These are phyloP conservation scores for Cheilosia pagana DNA, from an alignment of 2,888 invertebrate genomes.

Conservation along the genomic window DNA sequence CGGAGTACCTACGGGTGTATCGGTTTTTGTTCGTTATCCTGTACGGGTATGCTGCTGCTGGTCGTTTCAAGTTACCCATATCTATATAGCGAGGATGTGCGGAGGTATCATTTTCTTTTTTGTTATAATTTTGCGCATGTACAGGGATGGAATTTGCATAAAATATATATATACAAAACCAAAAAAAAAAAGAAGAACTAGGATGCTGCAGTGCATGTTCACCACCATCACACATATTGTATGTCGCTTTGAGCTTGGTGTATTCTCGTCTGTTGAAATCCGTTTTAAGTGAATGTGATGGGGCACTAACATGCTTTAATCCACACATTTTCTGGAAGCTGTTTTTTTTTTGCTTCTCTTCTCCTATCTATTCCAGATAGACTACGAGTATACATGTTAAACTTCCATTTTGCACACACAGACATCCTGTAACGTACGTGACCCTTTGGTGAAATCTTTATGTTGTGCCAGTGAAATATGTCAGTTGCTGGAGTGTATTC, in stretches of 20 bases:
- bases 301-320: slow-evolving; percentile 69
- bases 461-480: slow-evolving; percentile 62
- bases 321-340: slow-evolving; percentile 50
- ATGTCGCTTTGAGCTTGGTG: slow-evolving; percentile 46
- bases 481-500: slow-evolving; percentile 60
- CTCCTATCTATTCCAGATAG: slow-evolving; percentile 2
- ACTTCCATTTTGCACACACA: slow-evolving; percentile 67
- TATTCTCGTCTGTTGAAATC: slow-evolving; percentile 60
- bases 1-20: slow-evolving; percentile 32
- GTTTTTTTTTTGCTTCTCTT: not conserved
- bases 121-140: slow-evolving; percentile 47
- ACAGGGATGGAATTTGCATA: slow-evolving; percentile 58
- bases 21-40: slow-evolving; percentile 40
- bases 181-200: slow-evolving; percentile 8
- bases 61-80: slow-evolving; percentile 65
- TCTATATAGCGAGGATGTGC: slow-evolving; percentile 15
- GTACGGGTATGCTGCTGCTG: slow-evolving; percentile 49
- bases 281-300: slow-evolving; percentile 68
- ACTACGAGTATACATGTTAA: slow-evolving; percentile 34
- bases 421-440: slow-evolving; percentile 69
- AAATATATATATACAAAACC: slow-evolving; percentile 26
- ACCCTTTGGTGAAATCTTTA: slow-evolving; percentile 70
- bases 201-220: slow-evolving; percentile 62
- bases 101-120: not conserved
- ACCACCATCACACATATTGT: slow-evolving; percentile 59